Evolutionary conservation across 2,113 vertebrate genomes (phyloP).

Genomic region (Megalops atlanticus): DNA sequence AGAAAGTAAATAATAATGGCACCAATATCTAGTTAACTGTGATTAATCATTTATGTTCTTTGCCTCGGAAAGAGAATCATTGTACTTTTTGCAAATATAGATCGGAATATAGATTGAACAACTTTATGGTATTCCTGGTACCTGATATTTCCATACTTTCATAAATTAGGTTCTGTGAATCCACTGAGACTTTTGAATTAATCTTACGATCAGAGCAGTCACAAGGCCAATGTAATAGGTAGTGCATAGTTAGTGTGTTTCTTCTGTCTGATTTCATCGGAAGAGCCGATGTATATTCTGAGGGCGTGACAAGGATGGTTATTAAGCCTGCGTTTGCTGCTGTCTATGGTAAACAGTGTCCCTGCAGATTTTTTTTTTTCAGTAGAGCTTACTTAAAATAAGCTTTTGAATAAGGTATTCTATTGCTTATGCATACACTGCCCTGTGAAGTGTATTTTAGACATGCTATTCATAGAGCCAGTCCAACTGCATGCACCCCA

Average conservation of each 20-base stretch:
- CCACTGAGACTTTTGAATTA: background rate
- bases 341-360: background rate
- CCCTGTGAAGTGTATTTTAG: no score
- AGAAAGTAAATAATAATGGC: no score
- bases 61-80: no score
- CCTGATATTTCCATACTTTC: background rate
- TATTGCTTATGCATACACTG: background rate
- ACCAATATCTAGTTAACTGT: no score
- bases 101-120: background rate
- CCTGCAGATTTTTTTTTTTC: background rate
- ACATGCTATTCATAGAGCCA: no score
- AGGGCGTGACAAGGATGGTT: background rate
- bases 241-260: no score
- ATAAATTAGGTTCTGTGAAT: background rate
- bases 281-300: background rate
- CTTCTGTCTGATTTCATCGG: background rate
- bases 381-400: background rate
- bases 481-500: no score
- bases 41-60: no score
- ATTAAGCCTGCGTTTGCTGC: background rate
- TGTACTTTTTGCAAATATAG: background rate
- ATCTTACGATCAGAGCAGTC: background rate
- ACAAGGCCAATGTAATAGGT: no score
- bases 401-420: background rate
- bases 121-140: background rate